Base-by-base conservation (phyloP, 2,888 invertebrate genomes). In the Ophioninae sp. region DNA sequence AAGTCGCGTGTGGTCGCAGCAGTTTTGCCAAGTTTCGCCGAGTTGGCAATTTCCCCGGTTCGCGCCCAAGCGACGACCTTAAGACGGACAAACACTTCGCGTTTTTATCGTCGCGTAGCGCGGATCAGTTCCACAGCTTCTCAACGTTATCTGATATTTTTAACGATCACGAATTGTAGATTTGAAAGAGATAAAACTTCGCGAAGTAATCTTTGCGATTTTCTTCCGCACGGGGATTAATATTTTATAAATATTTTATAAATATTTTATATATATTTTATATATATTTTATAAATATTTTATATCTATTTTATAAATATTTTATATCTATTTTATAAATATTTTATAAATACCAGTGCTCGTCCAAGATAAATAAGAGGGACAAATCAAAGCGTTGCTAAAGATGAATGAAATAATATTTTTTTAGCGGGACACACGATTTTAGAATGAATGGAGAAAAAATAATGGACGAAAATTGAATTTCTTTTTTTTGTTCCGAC, bases 11-110 rank as follows among this genome's bases (percentile, higher is more conserved):
- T 64, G 41, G 21, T 23, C 23, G 17, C 56, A 64, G 57, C 81
- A 57, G 65, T 76, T 81, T 76, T 69, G 81, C 81, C 59, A 65
- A 61, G 76, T 81, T 81, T 13, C 65, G 81, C 81, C 57, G 76
- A 81, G 76, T 81, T 81, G 81, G 81, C 81, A 76, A 30, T 65
- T 57, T 13, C 69, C 57, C 64, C 68, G 39, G 65, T 65, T 76
- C 67, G 30, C 13, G 30, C 13, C 39, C 20, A 76, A 68, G 62
- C 68, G 21, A 67, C 70, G 64, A 70, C 50, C 50, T 50, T 21
- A 37, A 44, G 62, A 30, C 37, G 30, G 20, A 70, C 76, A 65
- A 64, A 70, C 72, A 68, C 50, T 13, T 61, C 61, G 61, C 44
- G 57, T 50, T 69, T 59, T 30, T 77, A 41, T 65, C 13, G 13